A percentile compares a stretch with the other conserved stretches of the same genome.
Conservation (phyloP, 2,113 vertebrate species). For the Jaculus jaculus region DNA sequence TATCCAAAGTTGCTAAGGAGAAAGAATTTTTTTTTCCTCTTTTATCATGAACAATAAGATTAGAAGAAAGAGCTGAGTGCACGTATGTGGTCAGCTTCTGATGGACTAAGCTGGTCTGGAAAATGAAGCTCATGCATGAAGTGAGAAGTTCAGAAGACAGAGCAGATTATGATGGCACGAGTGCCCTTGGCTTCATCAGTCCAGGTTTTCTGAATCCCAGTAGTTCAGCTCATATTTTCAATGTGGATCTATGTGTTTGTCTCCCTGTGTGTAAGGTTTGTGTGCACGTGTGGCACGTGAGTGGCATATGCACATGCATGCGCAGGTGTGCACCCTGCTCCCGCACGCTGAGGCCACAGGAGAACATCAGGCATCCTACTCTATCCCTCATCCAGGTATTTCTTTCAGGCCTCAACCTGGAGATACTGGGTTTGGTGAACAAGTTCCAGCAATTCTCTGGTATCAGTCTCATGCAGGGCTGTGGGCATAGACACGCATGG, state of each 20-base stretch:
- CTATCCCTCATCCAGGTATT: no score
- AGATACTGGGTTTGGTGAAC: no score
- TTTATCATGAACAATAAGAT: neutral
- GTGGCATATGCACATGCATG: no score
- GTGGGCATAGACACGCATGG: no score
- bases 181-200: neutral
- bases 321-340: no score
- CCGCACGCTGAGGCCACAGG: no score
- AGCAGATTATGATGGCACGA: neutral
- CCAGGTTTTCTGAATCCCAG: neutral
- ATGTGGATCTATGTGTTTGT: neutral
- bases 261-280: no score
- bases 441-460: no score
- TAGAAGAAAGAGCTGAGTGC: neutral
- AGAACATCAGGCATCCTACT: no score
- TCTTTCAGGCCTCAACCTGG: no score
- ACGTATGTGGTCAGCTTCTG: fast-evolving
- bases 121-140: neutral
- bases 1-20: neutral
- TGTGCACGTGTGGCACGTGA: no score
- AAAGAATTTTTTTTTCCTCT: neutral
- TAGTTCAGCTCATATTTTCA: neutral
- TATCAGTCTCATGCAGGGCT: no score
- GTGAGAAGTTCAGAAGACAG: neutral
- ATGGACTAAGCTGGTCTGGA: neutral